Evolutionary conservation across 2,113 vertebrate genomes (phyloP).

Genomic region (Neoarius graeffei): DNA sequence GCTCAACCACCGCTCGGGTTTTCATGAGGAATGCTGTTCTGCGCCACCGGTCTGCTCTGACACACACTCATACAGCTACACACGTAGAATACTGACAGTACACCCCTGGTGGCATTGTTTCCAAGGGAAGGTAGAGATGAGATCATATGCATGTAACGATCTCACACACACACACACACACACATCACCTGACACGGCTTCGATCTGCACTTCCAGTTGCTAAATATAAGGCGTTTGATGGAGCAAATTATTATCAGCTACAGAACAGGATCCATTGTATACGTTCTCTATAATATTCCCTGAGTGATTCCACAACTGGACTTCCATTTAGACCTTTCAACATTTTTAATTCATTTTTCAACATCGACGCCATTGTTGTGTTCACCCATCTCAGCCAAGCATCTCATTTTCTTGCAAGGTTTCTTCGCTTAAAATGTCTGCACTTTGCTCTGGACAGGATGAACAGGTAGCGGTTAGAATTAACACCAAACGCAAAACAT

Average conservation of each 20-base stretch:
- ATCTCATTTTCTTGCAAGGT: background rate
- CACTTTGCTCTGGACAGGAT: background rate
- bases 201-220: background rate
- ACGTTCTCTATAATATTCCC: background rate
- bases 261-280: background rate
- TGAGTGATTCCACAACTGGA: background rate
- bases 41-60: slow-evolving; percentile 33
- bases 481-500: background rate
- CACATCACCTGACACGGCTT: slow-evolving; percentile 13
- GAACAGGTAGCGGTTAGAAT: background rate
- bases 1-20: slow-evolving; percentile 41
- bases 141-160: slow-evolving; percentile 29
- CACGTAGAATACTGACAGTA: slow-evolving; percentile 27
- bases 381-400: background rate
- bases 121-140: slow-evolving; percentile 27
- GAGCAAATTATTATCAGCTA: background rate
- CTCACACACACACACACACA: slow-evolving; percentile 9
- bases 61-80: slow-evolving; percentile 26
- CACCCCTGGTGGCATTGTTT: slow-evolving; percentile 37
- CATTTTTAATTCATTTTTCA: background rate
- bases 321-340: background rate
- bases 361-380: background rate
- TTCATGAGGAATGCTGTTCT: slow-evolving; percentile 50
- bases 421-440: background rate
- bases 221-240: background rate